Percentiles rank a stretch among this genome's conserved stretches.
These are phyloP conservation scores for Diploscapter pachys DNA, from an alignment of 1,140 invertebrate genomes.

Conservation along the genomic window DNA sequence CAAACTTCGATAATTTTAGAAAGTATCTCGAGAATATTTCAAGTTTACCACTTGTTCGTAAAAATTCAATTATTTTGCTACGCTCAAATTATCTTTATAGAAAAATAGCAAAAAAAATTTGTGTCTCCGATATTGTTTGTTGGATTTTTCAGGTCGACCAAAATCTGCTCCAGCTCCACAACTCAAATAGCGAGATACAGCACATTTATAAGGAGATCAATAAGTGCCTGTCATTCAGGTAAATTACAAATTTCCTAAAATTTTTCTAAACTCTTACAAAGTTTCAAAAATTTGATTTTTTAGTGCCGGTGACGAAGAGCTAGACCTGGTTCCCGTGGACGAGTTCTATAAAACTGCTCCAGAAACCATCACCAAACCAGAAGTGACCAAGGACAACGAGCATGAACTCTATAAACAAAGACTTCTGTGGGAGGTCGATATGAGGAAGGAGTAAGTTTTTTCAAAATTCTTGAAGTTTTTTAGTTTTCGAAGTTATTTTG, in stretches of 20 bases:
- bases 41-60: too few relatives aligned
- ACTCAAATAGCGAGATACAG: slow-evolving; percentile 23
- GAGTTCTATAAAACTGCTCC: slow-evolving; percentile 28
- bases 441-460: slow-evolving; percentile 26
- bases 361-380: slow-evolving; percentile 5
- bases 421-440: slow-evolving; percentile 19
- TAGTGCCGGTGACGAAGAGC: slow-evolving; percentile 29
- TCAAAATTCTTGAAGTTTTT: not conserved
- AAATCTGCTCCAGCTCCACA: slow-evolving; percentile 29
- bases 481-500: too few relatives aligned
- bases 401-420: slow-evolving; percentile 17
- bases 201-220: slow-evolving; percentile 33
- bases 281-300: not conserved
- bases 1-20: too few relatives aligned
- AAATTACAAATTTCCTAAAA: not conserved
- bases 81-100: too few relatives aligned
- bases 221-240: slow-evolving; percentile 21
- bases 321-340: slow-evolving; percentile 29
- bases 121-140: too few relatives aligned
- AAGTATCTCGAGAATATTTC: too few relatives aligned
- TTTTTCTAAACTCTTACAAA: not conserved
- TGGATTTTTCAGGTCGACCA: slow-evolving; percentile 15
- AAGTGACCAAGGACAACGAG: slow-evolving; percentile 24
- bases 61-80: too few relatives aligned
- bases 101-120: too few relatives aligned